Evolutionary conservation across 1,140 invertebrate genomes (phyloP), one percentile per base, ranked within the genome.

Genomic region (Solen grandis): DNA sequence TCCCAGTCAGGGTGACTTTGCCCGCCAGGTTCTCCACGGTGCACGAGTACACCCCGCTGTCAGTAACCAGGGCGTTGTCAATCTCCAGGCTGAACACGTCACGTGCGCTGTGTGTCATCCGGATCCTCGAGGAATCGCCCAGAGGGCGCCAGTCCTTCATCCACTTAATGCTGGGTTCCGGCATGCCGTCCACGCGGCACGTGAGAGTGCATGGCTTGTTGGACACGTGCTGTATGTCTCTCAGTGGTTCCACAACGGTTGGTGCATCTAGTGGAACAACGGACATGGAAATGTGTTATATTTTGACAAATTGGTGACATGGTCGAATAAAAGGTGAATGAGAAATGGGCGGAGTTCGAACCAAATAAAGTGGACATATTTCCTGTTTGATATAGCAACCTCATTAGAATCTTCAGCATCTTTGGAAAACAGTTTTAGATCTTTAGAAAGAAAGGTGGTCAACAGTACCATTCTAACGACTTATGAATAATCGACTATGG

Each of bases 81-180:
- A 99, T 96, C 13, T 95, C 94, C 25, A 99, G 92, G 5, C 96
- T 94, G 78, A 96, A 96, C 0, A 95, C 95, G 88, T 99, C 97
- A 0, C 97, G 97, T 84, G 97, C 96, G 22, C 83, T 83, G 14
- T 87, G 84, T 8, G 75, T 69, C 41, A 88, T 83, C 36, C 84
- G 82, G 0, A 89, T 77, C 1, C 90, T 76, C 13, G 89, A 84
- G 0, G 89, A 89, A 35, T 90, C 87, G 8, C 88, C 62, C 10
- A 92, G 59, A 0, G 88, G 86, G 19, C 85, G 83, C 84, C 89
- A 90, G 68, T 92, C 91, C 54, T 98, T 99, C 92, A 96, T 98
- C 97, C 97, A 99, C 90, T 97, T 98, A n/a, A 99, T 95, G 82
- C 97, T 96, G 0, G 98, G 98, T 86, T 96, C 95, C 0, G 98